Percentiles rank a stretch among this genome's conserved stretches.
These are phyloP conservation scores for Eleginops maclovinus DNA, from an alignment of 2,113 vertebrate genomes.

Conservation along the genomic window DNA sequence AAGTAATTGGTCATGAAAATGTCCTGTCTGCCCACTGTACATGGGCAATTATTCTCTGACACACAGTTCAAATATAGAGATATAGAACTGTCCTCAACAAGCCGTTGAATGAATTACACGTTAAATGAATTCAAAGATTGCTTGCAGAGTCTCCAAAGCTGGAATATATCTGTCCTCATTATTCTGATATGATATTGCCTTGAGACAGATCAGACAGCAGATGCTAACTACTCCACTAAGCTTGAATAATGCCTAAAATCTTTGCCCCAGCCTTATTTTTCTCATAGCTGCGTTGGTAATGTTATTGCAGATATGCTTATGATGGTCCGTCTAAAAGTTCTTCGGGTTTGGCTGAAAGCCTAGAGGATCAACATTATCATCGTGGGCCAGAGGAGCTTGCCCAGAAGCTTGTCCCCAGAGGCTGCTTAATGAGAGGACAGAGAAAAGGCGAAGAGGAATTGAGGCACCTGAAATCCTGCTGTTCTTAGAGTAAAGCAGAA, in stretches of 20 bases:
- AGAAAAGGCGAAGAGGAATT: conserved; percentile 34
- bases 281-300: conserved; percentile 50
- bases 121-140: conserved; percentile 45
- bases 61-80: conserved; percentile 29
- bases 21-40: conserved; percentile 15
- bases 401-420: conserved; percentile 66
- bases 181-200: conserved; percentile 72
- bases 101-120: conserved; percentile 47
- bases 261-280: conserved; percentile 59
- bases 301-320: conserved; percentile 69
- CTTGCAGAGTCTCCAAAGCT: conserved; percentile 62
- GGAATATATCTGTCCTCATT: conserved; percentile 74
- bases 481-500: conserved; percentile 18
- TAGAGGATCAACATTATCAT: conserved; percentile 74
- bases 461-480: conserved; percentile 59
- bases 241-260: conserved; percentile 70
- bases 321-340: conserved; percentile 63
- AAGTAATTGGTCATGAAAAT: conserved; percentile 34
- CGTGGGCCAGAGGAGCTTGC: conserved; percentile 57
- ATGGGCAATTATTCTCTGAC: conserved; percentile 37
- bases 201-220: conserved; percentile 72
- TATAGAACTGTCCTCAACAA: conserved; percentile 30
- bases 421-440: conserved; percentile 64
- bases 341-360: conserved; percentile 61
- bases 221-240: conserved; percentile 71